phyloP scores from a whole-genome alignment of 37 sponge, comb jelly and placozoan genomes.

The Petrosia ficiformis region DNA sequence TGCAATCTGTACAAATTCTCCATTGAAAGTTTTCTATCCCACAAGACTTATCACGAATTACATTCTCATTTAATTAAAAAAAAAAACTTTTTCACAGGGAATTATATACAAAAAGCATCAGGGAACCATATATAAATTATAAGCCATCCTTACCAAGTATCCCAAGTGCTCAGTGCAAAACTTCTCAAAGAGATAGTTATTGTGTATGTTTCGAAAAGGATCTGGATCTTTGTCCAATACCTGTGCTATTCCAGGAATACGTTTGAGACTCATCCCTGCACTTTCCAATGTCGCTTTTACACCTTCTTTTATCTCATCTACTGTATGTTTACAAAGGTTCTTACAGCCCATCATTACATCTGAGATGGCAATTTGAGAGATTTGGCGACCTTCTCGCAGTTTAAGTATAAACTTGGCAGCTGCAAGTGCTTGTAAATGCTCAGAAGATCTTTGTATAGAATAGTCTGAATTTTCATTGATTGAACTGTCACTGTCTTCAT shows the following conservation, averaged over 20 bases:
- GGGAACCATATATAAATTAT: not conserved
- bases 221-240: not conserved
- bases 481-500: not conserved
- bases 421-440: not conserved
- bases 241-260: not conserved
- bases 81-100: not conserved
- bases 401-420: slow-evolving; percentile 6
- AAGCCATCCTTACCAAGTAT: slow-evolving; percentile 14
- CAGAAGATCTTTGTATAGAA: too few relatives aligned
- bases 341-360: slow-evolving; percentile 9
- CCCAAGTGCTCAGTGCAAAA: slow-evolving; percentile 10
- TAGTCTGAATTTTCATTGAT: too few relatives aligned
- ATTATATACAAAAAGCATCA: not conserved
- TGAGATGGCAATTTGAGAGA: slow-evolving; percentile 18
- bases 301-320: not conserved
- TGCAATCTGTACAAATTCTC: too few relatives aligned
- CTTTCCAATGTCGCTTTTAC: not conserved
- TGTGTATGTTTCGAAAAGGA: slow-evolving; percentile 19
- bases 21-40: too few relatives aligned
- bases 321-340: not conserved
- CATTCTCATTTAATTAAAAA: not conserved
- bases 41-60: not conserved
- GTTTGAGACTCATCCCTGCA: not conserved
- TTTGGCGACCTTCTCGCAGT: not conserved
- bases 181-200: slow-evolving; percentile 14